Conservation (phyloP, 2,113 vertebrate genomes). For the Catharus fuscescens region DNA sequence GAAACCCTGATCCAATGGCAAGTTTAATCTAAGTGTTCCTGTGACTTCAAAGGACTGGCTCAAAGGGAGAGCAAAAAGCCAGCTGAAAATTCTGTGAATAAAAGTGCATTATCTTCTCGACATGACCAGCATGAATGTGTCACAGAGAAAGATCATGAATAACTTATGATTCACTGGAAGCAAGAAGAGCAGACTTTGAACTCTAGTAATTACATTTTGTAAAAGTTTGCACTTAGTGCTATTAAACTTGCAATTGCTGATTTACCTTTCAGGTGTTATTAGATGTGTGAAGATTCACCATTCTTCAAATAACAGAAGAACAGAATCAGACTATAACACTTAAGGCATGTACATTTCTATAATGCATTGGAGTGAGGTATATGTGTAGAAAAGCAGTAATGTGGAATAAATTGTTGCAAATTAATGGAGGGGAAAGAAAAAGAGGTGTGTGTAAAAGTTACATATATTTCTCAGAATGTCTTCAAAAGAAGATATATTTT, state of each 20-base stretch:
- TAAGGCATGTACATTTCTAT: not conserved
- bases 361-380: not conserved
- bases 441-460: not conserved
- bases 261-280: not conserved
- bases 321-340: not conserved
- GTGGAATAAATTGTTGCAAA: not conserved
- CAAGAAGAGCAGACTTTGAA: not conserved
- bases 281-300: not conserved
- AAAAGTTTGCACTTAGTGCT: not conserved
- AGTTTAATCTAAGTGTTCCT: not conserved
- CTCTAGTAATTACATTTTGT: not conserved
- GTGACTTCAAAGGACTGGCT: not conserved
- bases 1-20: not conserved
- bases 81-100: not conserved
- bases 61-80: not conserved
- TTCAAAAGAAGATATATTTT: not conserved
- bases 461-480: not conserved
- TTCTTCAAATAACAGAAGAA: not conserved
- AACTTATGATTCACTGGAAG: constrained; percentile 5
- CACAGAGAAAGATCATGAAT: not conserved
- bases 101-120: not conserved
- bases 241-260: not conserved
- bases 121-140: not conserved
- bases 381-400: not conserved
- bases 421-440: fast-evolving